These are phyloP conservation scores for Eubasilissa splendida DNA, from an alignment of 2,888 invertebrate species.

Conservation along the genomic window DNA sequence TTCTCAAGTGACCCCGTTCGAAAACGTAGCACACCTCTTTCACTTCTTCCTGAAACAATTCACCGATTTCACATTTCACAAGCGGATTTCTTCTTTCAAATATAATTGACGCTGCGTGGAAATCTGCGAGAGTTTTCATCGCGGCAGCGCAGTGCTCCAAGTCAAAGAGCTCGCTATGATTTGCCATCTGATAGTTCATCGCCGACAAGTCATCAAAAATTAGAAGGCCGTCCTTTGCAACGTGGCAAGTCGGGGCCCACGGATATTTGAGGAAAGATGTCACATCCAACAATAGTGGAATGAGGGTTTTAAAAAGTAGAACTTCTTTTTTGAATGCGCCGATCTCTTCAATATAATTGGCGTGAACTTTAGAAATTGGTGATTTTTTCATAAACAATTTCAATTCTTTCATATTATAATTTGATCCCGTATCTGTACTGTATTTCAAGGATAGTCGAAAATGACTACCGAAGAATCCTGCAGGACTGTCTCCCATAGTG, in stretches of 20 bases:
- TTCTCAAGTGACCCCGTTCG: conserved; percentile 62
- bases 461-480: conserved; percentile 61
- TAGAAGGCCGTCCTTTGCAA: conserved; percentile 63
- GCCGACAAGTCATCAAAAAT: conserved; percentile 67
- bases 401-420: conserved; percentile 49
- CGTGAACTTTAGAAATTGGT: conserved; percentile 56
- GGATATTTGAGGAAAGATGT: conserved; percentile 55
- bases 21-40: conserved; percentile 60
- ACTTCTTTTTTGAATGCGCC: conserved; percentile 61
- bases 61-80: conserved; percentile 59
- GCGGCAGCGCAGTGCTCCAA: conserved; percentile 68
- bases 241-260: conserved; percentile 61
- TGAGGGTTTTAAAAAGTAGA: conserved; percentile 60
- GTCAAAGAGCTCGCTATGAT: conserved; percentile 63
- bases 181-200: conserved; percentile 45
- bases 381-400: conserved; percentile 60
- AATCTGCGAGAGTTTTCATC: conserved; percentile 68
- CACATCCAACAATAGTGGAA: conserved; percentile 60
- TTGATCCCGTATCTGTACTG: conserved; percentile 43
- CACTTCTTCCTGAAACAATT: conserved; percentile 60
- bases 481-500: conserved; percentile 54
- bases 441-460: conserved; percentile 58
- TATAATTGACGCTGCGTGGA: conserved; percentile 72
- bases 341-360: conserved; percentile 56
- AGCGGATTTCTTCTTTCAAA: conserved; percentile 66